phyloP scores from a whole-genome alignment of 2,113 vertebrate genomes.

The Tilapia sparmanii region DNA sequence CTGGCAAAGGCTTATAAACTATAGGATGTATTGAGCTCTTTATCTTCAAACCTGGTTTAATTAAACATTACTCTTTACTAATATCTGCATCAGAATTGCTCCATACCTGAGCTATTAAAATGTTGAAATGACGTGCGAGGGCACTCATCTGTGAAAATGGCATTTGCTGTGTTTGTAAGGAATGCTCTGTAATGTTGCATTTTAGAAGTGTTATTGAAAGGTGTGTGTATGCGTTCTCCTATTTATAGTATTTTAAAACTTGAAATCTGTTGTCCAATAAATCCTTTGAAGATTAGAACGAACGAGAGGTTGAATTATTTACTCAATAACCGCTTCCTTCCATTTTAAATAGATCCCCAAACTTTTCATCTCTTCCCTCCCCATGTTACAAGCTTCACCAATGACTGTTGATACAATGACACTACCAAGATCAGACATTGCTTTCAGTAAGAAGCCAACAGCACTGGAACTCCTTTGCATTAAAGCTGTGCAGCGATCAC shows the following conservation, averaged over 20 bases:
- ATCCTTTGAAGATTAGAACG: conserved; percentile 52
- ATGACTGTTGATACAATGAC: conserved; percentile 6
- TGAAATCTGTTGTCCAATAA: conserved; percentile 59
- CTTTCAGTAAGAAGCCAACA: conserved; percentile 21
- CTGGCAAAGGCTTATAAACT: conserved; percentile 61
- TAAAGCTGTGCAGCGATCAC: conserved; percentile 3
- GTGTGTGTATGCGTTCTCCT: background rate
- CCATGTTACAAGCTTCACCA: background rate
- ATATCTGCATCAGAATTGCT: conserved; percentile 64
- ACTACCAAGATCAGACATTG: background rate
- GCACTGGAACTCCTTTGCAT: conserved; percentile 9
- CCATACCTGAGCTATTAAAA: conserved; percentile 59
- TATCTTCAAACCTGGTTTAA: conserved; percentile 69
- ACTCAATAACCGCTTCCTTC: conserved; percentile 9
- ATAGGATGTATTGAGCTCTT: conserved; percentile 69
- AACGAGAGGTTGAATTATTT: conserved; percentile 45
- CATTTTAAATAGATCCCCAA: conserved; percentile 9
- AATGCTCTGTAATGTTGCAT: conserved; percentile 13
- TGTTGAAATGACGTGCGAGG: conserved; percentile 17
- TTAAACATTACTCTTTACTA: conserved; percentile 71
- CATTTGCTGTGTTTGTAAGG: conserved; percentile 11
- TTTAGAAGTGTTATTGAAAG: conserved; percentile 21
- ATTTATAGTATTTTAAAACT: conserved; percentile 54
- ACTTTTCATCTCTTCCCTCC: conserved; percentile 8
- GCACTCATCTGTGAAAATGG: conserved; percentile 40